phyloP scores from a whole-genome alignment of 2,113 vertebrate genomes.

The Rhinoderma darwinii region DNA sequence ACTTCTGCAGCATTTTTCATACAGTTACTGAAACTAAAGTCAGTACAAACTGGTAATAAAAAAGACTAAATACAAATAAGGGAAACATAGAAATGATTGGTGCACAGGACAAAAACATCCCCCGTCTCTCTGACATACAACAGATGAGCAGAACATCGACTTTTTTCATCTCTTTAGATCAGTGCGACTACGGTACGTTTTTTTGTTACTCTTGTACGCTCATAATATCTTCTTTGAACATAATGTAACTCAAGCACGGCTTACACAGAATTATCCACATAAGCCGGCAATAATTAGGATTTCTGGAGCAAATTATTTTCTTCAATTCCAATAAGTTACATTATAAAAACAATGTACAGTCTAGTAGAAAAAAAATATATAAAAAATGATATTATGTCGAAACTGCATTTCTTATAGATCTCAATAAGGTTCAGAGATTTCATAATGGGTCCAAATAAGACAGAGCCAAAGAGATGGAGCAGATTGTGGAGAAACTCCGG shows the following conservation, averaged over 20 bases:
- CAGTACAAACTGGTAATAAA: too few relatives aligned
- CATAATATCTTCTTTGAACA: slow-evolving; percentile 58
- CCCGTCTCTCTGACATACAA: too few relatives aligned
- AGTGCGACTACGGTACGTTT: too few relatives aligned
- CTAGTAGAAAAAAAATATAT: not conserved
- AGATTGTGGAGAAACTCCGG: too few relatives aligned
- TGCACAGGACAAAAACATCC: too few relatives aligned
- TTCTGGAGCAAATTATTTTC: slow-evolving; percentile 40
- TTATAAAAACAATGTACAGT: not conserved
- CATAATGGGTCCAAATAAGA: not conserved
- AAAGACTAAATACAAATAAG: not conserved
- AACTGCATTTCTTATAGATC: not conserved
- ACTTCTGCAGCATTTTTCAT: not conserved
- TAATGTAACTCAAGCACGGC: slow-evolving; percentile 65
- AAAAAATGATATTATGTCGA: not conserved
- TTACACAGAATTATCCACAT: slow-evolving; percentile 63
- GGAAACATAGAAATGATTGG: too few relatives aligned
- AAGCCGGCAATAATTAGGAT: slow-evolving; percentile 37
- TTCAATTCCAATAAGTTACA: slow-evolving; percentile 35
- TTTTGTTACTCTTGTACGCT: not conserved
- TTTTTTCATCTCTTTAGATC: too few relatives aligned
- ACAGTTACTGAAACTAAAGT: too few relatives aligned
- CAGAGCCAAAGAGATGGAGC: not conserved
- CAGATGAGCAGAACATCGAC: too few relatives aligned
- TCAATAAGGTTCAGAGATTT: not conserved